These are phyloP conservation scores for Betta splendens DNA, from an alignment of 2,797 vertebrate species.

Conservation along the genomic window DNA sequence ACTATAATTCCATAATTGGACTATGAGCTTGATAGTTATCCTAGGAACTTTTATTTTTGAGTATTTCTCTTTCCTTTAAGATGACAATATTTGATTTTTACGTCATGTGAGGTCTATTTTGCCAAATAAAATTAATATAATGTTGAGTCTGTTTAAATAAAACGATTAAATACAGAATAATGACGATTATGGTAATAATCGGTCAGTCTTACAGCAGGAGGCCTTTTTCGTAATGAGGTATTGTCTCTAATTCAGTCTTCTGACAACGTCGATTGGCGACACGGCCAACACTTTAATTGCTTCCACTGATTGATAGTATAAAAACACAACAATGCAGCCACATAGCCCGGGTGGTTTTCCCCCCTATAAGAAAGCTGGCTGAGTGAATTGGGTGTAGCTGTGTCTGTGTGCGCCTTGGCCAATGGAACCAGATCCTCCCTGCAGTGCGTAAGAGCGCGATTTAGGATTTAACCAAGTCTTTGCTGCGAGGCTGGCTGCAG, in stretches of 20 bases:
- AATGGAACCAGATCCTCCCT: conserved; percentile 99
- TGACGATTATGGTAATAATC: conserved; percentile 16
- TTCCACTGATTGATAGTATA: conserved; percentile 70
- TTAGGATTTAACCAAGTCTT: conserved; percentile 99
- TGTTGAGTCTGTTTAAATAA: conserved; percentile 17
- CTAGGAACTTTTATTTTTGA: not conserved
- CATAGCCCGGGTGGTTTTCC: conserved; percentile 80
- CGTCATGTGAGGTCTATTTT: not conserved
- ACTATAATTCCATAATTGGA: not conserved
- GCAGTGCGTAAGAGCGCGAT: conserved; percentile 99
- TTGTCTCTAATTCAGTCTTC: conserved; percentile 39
- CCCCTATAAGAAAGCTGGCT: conserved; percentile 88
- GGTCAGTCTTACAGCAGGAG: conserved; percentile 23
- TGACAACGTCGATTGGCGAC: conserved; percentile 50
- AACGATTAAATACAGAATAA: conserved; percentile 25
- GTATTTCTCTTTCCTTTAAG: not conserved
- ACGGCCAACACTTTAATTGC: conserved; percentile 59
- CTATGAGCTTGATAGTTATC: not conserved
- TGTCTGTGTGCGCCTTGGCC: conserved; percentile 90
- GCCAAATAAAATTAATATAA: not conserved
- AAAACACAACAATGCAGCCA: conserved; percentile 70
- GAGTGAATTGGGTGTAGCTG: conserved; percentile 94
- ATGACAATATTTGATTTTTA: not conserved
- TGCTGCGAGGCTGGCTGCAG: conserved; percentile 92
- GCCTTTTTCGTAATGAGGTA: conserved; percentile 39